Percentiles rank a stretch among this genome's conserved stretches.
Evolutionary conservation across 2,113 vertebrate genomes (phyloP).

Genomic region (Cavia porcellus): DNA sequence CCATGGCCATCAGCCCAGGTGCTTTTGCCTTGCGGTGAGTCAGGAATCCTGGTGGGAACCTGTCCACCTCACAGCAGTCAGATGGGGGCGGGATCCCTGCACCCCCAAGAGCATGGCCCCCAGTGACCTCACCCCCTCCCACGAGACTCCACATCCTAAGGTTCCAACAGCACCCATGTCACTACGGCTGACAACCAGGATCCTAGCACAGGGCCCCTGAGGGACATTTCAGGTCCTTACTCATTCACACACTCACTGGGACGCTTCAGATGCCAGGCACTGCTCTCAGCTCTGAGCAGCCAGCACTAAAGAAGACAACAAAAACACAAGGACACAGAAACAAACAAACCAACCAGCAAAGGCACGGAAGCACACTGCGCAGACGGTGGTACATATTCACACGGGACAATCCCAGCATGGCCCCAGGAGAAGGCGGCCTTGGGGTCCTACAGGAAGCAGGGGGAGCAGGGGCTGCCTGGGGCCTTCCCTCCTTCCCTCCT

Average conservation of each 20-base stretch:
- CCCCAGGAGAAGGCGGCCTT: not conserved
- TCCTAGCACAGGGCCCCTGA: not conserved
- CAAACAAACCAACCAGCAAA: not conserved
- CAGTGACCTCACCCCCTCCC: too few species aligned
- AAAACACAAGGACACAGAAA: not conserved
- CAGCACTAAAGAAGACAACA: not conserved
- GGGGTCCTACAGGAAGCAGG: not conserved
- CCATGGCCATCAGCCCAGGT: not conserved
- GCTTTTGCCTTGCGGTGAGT: not conserved
- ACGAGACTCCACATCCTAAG: not conserved
- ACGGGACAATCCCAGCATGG: not conserved
- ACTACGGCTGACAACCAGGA: not conserved
- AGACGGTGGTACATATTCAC: not conserved
- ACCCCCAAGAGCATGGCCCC: too few species aligned
- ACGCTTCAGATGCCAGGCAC: not conserved
- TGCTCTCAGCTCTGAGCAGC: not conserved
- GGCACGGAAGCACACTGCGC: accelerated
- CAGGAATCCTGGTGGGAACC: not conserved
- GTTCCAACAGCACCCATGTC: not conserved
- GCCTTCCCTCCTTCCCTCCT: not conserved
- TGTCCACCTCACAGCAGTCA: not conserved
- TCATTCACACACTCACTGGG: not conserved
- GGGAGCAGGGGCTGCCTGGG: not conserved
- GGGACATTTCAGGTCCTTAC: not conserved
- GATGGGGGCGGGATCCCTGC: not conserved